Conservation (phyloP, 1,140 invertebrate genomes). For the Frieseomelitta varia region DNA sequence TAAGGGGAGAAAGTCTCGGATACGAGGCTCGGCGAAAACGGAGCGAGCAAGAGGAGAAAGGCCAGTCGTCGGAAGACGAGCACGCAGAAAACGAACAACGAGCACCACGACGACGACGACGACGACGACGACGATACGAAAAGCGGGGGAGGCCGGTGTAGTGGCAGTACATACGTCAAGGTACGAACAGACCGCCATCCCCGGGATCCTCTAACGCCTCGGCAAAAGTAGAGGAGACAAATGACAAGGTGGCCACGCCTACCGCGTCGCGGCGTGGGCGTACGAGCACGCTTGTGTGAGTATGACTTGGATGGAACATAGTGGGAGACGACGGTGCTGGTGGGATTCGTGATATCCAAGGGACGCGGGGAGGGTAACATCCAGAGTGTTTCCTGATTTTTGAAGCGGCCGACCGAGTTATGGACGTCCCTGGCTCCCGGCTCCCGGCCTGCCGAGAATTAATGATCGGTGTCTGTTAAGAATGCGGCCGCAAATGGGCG, state of each 20-base stretch:
- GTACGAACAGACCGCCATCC: conserved; percentile 68
- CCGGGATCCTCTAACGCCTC: conserved; percentile 65
- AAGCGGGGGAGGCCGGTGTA: conserved; percentile 55
- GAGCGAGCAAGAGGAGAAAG: neutral
- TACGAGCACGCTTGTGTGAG: conserved; percentile 66
- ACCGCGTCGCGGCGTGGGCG: conserved; percentile 72
- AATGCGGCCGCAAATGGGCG: neutral
- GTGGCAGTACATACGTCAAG: conserved; percentile 75
- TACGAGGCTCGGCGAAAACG: neutral
- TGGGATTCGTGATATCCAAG: conserved; percentile 51
- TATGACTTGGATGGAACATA: conserved; percentile 61
- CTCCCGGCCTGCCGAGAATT: conserved; percentile 30
- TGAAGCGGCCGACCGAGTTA: conserved; percentile 61
- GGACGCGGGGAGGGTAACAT: conserved; percentile 29
- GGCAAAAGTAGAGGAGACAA: conserved; percentile 74
- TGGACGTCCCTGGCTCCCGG: conserved; percentile 27
- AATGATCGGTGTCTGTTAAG: conserved; percentile 30
- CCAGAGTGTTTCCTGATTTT: conserved; percentile 64
- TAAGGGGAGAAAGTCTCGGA: conserved; percentile 24
- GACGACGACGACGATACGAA: conserved; percentile 47
- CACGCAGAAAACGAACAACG: conserved; percentile 26
- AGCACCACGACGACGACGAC: neutral
- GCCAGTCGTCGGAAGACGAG: neutral
- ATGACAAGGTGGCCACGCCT: conserved; percentile 78
- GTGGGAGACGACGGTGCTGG: conserved; percentile 53